Percentiles rank a stretch among this genome's conserved stretches.
phyloP scores from a whole-genome alignment of 2,797 vertebrate species.

The Smutsia gigantea region DNA sequence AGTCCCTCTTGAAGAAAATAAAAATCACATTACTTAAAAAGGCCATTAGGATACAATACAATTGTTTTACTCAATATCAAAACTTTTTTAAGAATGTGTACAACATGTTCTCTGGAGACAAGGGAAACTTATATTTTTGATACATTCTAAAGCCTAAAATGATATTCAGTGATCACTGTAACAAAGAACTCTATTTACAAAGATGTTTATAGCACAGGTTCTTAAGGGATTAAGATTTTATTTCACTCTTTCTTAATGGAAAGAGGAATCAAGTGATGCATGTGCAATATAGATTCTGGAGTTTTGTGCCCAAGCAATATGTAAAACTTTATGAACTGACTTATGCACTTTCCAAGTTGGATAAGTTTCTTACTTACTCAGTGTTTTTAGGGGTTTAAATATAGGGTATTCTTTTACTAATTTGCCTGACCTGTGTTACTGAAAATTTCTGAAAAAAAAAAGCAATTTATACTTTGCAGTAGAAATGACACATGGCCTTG shows the following conservation, averaged over 20 bases:
- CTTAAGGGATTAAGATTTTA: slow-evolving; percentile 24
- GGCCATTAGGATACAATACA: background rate
- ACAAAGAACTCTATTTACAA: slow-evolving; percentile 48
- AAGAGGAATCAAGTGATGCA: background rate
- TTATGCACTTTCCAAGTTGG: slow-evolving; percentile 15
- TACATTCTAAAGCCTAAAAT: background rate
- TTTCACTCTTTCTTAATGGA: slow-evolving; percentile 26
- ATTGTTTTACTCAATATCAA: background rate
- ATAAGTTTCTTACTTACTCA: slow-evolving; percentile 41
- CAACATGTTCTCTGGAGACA: background rate
- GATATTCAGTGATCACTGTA: background rate
- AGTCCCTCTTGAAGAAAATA: background rate
- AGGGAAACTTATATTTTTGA: background rate
- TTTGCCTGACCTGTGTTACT: background rate
- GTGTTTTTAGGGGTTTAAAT: background rate
- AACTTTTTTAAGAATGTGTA: background rate
- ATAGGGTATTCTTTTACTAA: slow-evolving; percentile 36
- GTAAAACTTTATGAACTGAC: slow-evolving; percentile 57
- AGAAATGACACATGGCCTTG: background rate
- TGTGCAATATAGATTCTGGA: background rate
- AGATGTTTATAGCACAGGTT: slow-evolving; percentile 40
- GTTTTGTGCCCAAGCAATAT: background rate
- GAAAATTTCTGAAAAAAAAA: background rate
- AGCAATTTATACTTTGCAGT: background rate
- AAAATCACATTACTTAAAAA: background rate